Base-by-base conservation (phyloP, 2,888 invertebrate genomes). In the Cosmia trapezina region DNA sequence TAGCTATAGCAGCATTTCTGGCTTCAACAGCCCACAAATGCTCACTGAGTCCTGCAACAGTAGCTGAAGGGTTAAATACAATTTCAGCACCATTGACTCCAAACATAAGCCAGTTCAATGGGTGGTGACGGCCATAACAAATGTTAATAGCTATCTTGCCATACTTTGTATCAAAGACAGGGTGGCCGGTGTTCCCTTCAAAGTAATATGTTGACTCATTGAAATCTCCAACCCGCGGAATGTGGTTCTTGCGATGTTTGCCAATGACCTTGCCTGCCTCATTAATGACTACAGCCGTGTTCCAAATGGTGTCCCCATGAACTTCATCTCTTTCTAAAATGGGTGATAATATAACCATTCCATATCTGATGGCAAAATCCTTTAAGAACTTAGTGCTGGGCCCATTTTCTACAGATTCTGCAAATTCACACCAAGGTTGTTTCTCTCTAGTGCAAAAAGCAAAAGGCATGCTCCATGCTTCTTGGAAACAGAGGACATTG, bases 381-480 rank as follows among this genome's bases (percentile, higher is more conserved):
- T 97, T 97, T 28, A 99, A 92, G 88, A 99, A 97, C 86, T 97
- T 95, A 0, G 98, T 98, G 4, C 99, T 98, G 0, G 99, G 98
- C 0, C 99, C 99, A 83, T 96, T 95, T 88, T 98, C 97, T 0
- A 98, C 98, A 74, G 98, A 97, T 94, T 99, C 99, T 0, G 99
- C 99, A 95, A 99, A 99, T 94, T 99, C 99, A 90, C 98, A 98
- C 99, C 99, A 99, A 0, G 99, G 99, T 78, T 97, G 97, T 90
- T 99, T 99, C 94, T 99, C 99, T 74, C 99, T 97, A 0, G 99
- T 99, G 92, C 99, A 99, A 95, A 99, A 99, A 0, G 98, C 99
- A 96, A 99, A 99, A 0, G 99, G 99, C 99, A 99, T 99, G 61
- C 98, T 98, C 99, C 99, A 99, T 4, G 99, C 98, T 96, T 99